These are phyloP conservation scores for Ammodytes marinus DNA, from an alignment of 2,113 vertebrate species.

Conservation along the genomic window DNA sequence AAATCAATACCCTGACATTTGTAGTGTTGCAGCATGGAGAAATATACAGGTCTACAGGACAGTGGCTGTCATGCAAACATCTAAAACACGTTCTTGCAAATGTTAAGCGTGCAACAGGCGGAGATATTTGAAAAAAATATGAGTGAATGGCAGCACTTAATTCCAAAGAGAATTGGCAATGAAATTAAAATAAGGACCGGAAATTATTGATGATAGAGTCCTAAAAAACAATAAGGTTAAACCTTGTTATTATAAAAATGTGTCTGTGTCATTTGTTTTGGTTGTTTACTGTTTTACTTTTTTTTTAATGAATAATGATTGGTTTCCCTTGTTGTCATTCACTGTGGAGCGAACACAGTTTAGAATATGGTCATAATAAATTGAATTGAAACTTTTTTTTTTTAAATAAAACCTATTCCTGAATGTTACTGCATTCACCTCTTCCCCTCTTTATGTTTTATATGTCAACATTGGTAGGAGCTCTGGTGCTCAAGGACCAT, in stretches of 20 bases:
- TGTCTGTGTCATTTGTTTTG: not conserved
- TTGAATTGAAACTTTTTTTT: not conserved
- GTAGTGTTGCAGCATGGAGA: not conserved
- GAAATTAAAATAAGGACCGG: not conserved
- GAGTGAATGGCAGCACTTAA: not conserved
- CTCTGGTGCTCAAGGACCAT: conserved; percentile 53
- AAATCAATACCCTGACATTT: not conserved
- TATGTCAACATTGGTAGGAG: conserved; percentile 45
- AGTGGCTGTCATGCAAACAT: not conserved
- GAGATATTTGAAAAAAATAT: not conserved
- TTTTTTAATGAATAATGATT: not conserved
- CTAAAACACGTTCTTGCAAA: not conserved
- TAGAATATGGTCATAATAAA: not conserved
- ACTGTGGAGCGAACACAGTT: not conserved
- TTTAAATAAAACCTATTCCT: not conserved
- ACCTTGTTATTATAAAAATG: too few species aligned
- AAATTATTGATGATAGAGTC: not conserved
- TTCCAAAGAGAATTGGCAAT: too few species aligned
- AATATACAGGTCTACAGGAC: not conserved
- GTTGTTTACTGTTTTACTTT: not conserved
- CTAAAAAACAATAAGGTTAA: not conserved
- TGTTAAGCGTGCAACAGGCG: not conserved
- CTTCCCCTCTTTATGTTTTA: conserved; percentile 27
- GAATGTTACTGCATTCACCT: conserved; percentile 15
- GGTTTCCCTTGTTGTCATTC: not conserved